phyloP scores from a whole-genome alignment of 92 coral and sea anemone species.

The Galaxea fascicularis region DNA sequence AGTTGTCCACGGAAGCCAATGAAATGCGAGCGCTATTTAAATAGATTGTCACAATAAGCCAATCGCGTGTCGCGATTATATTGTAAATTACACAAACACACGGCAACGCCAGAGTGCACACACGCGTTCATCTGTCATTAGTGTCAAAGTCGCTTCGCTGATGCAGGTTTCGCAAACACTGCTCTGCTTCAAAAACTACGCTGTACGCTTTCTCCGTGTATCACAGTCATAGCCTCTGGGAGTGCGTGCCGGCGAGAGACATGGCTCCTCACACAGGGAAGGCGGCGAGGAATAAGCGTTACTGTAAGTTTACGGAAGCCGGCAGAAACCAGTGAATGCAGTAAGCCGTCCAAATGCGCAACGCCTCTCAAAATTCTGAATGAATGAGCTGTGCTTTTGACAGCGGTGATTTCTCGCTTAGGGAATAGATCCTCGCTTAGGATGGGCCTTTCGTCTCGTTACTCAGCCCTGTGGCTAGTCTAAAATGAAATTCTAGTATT shows the following conservation, averaged over 20 bases:
- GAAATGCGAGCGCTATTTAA: conserved; percentile 91
- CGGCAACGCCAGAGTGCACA: conserved; percentile 94
- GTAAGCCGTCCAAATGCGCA: conserved; percentile 90
- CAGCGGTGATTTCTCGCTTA: conserved; percentile 43
- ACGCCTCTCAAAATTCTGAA: conserved; percentile 69
- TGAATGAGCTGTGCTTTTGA: conserved; percentile 84
- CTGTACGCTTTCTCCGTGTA: conserved; percentile 15
- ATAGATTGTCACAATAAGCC: conserved; percentile 94
- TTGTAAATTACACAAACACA: conserved; percentile 99
- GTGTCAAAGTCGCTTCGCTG: conserved; percentile 99
- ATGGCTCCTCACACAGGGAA: conserved; percentile 90
- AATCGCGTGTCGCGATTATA: conserved; percentile 81
- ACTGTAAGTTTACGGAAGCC: conserved; percentile 79
- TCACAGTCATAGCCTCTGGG: conserved; percentile 22
- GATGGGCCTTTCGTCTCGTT: not conserved
- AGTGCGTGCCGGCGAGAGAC: conserved; percentile 29
- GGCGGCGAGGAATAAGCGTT: conserved; percentile 81
- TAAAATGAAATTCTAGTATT: conserved; percentile 1
- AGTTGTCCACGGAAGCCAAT: conserved; percentile 92
- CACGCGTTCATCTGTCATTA: conserved; percentile 99
- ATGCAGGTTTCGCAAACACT: conserved; percentile 99
- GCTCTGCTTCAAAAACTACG: conserved; percentile 52
- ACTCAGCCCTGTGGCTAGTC: not conserved
- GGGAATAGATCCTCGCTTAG: conserved; percentile 6
- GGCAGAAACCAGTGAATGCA: conserved; percentile 58